These are phyloP conservation scores for Kryptolebias marmoratus DNA, from an alignment of 2,113 vertebrate genomes.

Conservation along the genomic window DNA sequence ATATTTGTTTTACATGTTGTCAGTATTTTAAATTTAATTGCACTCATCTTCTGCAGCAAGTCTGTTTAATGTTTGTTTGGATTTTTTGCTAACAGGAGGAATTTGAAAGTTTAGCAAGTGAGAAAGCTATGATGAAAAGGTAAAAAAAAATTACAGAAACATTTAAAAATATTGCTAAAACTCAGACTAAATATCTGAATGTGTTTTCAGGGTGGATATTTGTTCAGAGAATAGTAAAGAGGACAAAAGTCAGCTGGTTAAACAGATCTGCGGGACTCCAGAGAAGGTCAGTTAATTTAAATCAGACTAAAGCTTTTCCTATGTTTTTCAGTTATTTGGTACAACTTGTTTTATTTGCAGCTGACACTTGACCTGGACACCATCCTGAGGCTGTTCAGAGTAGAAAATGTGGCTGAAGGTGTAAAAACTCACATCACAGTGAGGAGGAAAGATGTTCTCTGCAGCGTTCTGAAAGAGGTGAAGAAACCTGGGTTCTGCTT, in stretches of 20 bases:
- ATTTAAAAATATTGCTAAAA: not conserved
- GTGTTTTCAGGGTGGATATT: not conserved
- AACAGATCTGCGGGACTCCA: not conserved
- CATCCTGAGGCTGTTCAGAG: constrained; percentile 35
- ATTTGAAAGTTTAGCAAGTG: not conserved
- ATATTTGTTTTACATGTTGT: too few species aligned
- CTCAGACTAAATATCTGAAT: not conserved
- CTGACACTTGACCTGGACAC: constrained; percentile 25
- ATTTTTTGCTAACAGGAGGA: constrained; percentile 11
- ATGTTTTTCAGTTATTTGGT: too few species aligned
- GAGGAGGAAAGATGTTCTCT: constrained; percentile 45
- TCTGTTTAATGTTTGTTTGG: not conserved
- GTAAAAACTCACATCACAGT: constrained; percentile 31
- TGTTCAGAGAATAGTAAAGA: constrained; percentile 3
- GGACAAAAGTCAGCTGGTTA: not conserved
- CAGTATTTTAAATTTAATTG: too few species aligned
- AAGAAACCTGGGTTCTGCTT: constrained; percentile 62
- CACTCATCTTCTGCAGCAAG: too few species aligned
- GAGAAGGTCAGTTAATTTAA: not conserved
- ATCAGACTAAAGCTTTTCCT: not conserved
- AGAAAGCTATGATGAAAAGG: constrained; percentile 21
- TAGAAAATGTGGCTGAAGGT: not conserved
- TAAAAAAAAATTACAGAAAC: not conserved
- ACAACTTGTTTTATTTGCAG: not conserved
- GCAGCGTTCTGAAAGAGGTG: constrained; percentile 28